Evolutionary conservation across 2,113 vertebrate species (phyloP).

Genomic region (Hyla sarda): DNA sequence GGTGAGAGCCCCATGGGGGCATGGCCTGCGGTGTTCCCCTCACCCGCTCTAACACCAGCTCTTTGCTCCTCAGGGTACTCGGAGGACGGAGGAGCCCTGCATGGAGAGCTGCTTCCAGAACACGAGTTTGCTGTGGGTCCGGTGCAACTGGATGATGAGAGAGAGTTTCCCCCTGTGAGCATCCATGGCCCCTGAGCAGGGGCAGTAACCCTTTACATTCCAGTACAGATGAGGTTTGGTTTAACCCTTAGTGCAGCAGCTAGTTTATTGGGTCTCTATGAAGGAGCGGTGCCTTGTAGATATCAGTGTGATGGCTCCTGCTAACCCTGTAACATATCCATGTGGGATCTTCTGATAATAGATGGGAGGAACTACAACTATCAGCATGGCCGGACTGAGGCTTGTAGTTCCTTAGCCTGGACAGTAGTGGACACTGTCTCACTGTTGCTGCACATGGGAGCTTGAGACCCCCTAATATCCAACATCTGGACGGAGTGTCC

Average conservation of each 20-base stretch:
- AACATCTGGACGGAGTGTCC: no score
- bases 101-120: slow-evolving; percentile 90
- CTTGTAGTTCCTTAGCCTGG: neutral
- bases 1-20: slow-evolving; percentile 66
- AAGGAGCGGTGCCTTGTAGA: neutral
- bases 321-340: no score
- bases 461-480: no score
- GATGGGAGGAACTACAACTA: neutral
- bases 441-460: no score
- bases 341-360: no score
- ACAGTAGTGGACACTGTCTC: no score
- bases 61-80: slow-evolving; percentile 81
- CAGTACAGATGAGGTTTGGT: neutral
- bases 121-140: slow-evolving; percentile 91
- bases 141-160: slow-evolving; percentile 90
- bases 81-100: slow-evolving; percentile 88
- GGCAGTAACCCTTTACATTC: neutral
- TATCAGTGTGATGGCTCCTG: neutral
- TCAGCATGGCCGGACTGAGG: neutral
- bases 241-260: neutral
- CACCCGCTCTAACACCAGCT: rapidly evolving
- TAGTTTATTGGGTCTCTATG: neutral
- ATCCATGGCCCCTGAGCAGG: slow-evolving; percentile 78
- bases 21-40: no score
- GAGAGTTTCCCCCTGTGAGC: slow-evolving; percentile 93